Percentiles rank a stretch among this genome's conserved stretches.
phyloP scores from a whole-genome alignment of 2,888 invertebrate genomes.

The Lamellibrachia columna region DNA sequence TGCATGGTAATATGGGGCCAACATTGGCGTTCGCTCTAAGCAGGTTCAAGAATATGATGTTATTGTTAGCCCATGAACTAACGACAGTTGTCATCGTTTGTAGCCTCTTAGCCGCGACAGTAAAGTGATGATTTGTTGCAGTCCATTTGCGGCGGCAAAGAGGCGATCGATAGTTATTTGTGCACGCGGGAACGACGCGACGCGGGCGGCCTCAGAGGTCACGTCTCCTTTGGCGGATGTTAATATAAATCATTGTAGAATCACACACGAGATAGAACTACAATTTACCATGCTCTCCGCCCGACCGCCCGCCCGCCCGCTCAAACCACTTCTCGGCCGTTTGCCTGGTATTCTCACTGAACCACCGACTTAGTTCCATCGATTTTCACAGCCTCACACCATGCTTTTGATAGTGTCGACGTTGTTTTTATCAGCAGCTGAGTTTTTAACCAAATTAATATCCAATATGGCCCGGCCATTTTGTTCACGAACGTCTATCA shows the following conservation, averaged over 20 bases:
- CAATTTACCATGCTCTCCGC: not conserved
- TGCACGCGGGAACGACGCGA: not conserved
- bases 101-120: not conserved
- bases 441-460: not conserved
- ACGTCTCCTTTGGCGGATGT: not conserved
- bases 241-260: not conserved
- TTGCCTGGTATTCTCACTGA: not conserved
- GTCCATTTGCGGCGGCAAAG: not conserved
- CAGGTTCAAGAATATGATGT: not conserved
- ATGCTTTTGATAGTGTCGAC: too few relatives aligned
- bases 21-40: not conserved
- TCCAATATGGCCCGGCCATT: not conserved
- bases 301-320: not conserved
- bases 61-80: not conserved
- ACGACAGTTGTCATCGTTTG: not conserved
- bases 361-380: too few relatives aligned
- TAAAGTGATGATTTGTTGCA: slow-evolving; percentile 7
- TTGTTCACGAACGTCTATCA: not conserved
- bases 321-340: not conserved
- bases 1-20: not conserved
- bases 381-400: too few relatives aligned
- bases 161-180: slow-evolving; percentile 16
- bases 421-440: not conserved
- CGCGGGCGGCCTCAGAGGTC: not conserved
- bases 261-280: not conserved